These are phyloP conservation scores for Rhagoletis pomonella DNA, from an alignment of 1,140 invertebrate genomes.

Conservation along the genomic window DNA sequence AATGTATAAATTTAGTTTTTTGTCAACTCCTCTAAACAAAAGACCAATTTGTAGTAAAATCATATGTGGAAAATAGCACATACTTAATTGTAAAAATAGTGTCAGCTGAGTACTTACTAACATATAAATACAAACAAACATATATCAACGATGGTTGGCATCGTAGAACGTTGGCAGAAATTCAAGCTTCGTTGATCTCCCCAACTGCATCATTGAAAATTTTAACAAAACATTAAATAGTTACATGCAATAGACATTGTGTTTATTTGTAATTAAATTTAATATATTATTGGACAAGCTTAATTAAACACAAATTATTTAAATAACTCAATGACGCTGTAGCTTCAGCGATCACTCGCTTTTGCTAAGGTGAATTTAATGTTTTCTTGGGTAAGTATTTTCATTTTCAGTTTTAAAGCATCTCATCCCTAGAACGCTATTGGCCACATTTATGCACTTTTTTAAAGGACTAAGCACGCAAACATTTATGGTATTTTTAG, in stretches of 20 bases:
- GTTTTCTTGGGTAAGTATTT: too few species aligned
- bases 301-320: constrained; percentile 43
- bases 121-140: too few species aligned
- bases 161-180: constrained; percentile 21
- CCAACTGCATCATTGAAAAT: constrained; percentile 22
- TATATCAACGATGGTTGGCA: not conserved
- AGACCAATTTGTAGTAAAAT: not conserved
- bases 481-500: too few species aligned
- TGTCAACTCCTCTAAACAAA: not conserved
- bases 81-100: not conserved
- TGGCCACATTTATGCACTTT: too few species aligned
- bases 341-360: too few species aligned
- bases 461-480: too few species aligned
- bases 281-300: constrained; percentile 26
- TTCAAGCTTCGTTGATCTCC: constrained; percentile 36
- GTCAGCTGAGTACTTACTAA: not conserved
- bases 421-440: too few species aligned
- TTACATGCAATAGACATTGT: not conserved
- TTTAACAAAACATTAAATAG: not conserved
- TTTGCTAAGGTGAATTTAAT: too few species aligned
- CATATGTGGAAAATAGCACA: not conserved
- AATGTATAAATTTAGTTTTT: not conserved
- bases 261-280: constrained; percentile 23
- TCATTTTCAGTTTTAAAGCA: too few species aligned
- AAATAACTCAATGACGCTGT: too few species aligned